Percentiles rank a stretch among this genome's conserved stretches.
These are phyloP conservation scores for Hiodon alosoides DNA, from an alignment of 2,113 vertebrate genomes.

Conservation along the genomic window DNA sequence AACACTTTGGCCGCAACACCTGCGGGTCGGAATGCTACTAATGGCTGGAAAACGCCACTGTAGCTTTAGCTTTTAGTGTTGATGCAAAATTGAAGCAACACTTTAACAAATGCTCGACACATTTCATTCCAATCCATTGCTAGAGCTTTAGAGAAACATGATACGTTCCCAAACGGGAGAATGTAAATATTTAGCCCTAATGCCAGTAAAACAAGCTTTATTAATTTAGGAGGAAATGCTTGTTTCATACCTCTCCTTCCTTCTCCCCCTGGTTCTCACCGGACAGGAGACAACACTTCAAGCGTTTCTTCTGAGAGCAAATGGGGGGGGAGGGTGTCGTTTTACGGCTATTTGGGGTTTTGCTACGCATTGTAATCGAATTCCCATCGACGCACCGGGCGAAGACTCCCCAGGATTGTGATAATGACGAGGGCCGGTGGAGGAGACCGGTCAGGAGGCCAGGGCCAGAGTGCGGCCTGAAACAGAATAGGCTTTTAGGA, in stretches of 20 bases:
- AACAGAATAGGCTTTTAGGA: slow-evolving; percentile 84
- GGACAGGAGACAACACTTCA: slow-evolving; percentile 71
- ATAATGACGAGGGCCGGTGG: slow-evolving; percentile 29
- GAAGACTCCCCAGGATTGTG: slow-evolving; percentile 68
- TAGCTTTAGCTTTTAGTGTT: slow-evolving; percentile 26
- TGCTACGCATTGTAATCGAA: slow-evolving; percentile 72
- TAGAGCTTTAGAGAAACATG: slow-evolving; percentile 77
- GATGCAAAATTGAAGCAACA: slow-evolving; percentile 45
- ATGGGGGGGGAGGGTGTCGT: slow-evolving; percentile 70
- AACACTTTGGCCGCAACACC: neutral
- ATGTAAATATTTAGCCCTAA: slow-evolving; percentile 97
- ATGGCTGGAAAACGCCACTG: neutral
- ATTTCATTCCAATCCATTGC: slow-evolving; percentile 58
- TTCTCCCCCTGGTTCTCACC: slow-evolving; percentile 46
- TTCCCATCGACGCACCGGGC: slow-evolving; percentile 81
- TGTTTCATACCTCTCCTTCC: slow-evolving; percentile 44
- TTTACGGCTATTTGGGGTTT: slow-evolving; percentile 72
- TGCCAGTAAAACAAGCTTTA: slow-evolving; percentile 76
- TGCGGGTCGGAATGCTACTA: neutral
- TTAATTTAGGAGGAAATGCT: slow-evolving; percentile 82
- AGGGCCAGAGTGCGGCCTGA: slow-evolving; percentile 69
- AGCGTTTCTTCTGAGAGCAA: slow-evolving; percentile 70
- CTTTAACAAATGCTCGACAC: slow-evolving; percentile 60
- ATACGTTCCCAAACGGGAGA: slow-evolving; percentile 84
- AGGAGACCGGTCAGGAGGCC: slow-evolving; percentile 55